Evolutionary conservation across 2,888 invertebrate genomes (phyloP), one percentile per base, ranked within the genome.

Genomic region (Tenthredo amoena): DNA sequence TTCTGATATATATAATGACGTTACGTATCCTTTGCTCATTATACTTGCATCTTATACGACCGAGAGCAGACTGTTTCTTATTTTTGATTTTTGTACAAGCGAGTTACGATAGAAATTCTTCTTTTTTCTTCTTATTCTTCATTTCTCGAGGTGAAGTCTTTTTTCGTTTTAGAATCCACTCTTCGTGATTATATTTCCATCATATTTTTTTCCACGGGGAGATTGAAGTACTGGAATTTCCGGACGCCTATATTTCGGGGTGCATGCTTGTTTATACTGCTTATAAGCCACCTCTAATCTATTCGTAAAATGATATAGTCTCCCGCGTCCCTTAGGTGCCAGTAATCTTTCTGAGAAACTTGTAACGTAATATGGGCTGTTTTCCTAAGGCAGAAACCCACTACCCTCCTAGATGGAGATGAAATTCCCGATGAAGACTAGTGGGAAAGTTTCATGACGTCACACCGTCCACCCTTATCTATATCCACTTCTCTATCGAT

Each of bases 381-480:
- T 68, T 81, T 65, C 40, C 68, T 31, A 83, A 34, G 47, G 34
- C 62, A 40, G 15, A 4, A n/a, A 4, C 65, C 21, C 50, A 31
- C 21, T 21, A 55, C 26, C 1, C 7, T 37, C 6, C 9, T 58
- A 5, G 6, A 15, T 31, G 37, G 58, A 34, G 21, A 21, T 58
- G 62, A 81, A 58, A 40, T 40, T 40, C 40, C 26, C 81, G 58
- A 40, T 12, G 26, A 81, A 81, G 15, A 62, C n/a, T 62, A 31
- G 40, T 62, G 62, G 81, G 81, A 62, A 81, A 81, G n/a, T 81
- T 62, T 81, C 40, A 81, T 62, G 62, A 81, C 58, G 81, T 81
- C 58, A 81, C 26, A 40, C n/a, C 43, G 6, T 74, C 21, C 3
- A n/a, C 72, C 43, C 72, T 43, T 43, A 40, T 12, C 43, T 74